A percentile compares a stretch with the other conserved stretches of the same genome.
Conservation (phyloP, 1,140 invertebrate genomes). For the Listronotus bonariensis region DNA sequence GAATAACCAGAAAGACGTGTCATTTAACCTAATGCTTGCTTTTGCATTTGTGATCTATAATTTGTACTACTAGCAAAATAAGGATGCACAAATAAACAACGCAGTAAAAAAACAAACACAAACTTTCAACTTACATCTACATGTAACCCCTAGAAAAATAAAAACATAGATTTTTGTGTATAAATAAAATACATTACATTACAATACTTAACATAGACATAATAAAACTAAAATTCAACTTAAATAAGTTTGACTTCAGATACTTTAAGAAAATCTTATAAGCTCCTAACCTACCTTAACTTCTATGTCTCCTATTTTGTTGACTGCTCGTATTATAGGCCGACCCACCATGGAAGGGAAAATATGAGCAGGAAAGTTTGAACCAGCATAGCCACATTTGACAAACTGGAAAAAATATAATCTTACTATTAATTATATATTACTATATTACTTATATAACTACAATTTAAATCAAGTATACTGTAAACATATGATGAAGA, state of each 20-base stretch:
- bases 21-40: too few relatives aligned
- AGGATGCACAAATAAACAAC: constrained; percentile 7
- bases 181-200: constrained; percentile 1
- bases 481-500: too few relatives aligned
- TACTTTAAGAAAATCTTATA: not conserved
- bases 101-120: constrained; percentile 24
- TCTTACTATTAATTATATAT: too few relatives aligned
- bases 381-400: constrained; percentile 99
- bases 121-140: constrained; percentile 61
- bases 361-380: constrained; percentile 98
- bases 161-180: constrained; percentile 27
- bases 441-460: too few relatives aligned
- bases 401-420: constrained; percentile 80
- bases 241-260: not conserved
- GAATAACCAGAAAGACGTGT: too few relatives aligned
- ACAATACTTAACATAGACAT: constrained; percentile 18
- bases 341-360: constrained; percentile 99
- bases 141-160: constrained; percentile 62
- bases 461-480: too few relatives aligned
- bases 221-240: not conserved
- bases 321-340: constrained; percentile 95
- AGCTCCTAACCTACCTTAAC: constrained; percentile 80
- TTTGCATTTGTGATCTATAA: not conserved
- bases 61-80: not conserved
- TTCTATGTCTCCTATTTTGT: constrained; percentile 98